Base-by-base conservation (phyloP, 2,797 vertebrate genomes). In the Peromyscus attwateri region DNA sequence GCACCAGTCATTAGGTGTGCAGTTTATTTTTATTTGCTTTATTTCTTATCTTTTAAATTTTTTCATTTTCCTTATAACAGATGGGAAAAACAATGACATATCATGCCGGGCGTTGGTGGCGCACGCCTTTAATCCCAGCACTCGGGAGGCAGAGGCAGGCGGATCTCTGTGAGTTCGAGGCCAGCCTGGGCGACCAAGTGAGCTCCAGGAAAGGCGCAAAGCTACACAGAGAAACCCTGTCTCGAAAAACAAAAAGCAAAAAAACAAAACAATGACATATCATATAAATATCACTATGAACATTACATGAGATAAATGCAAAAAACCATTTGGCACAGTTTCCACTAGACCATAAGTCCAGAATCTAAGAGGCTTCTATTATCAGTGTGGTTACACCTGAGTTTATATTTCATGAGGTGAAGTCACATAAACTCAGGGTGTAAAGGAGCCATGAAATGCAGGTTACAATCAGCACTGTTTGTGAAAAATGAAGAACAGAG, bases 311-410 rank as follows among this genome's bases (percentile, higher is more conserved):
- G 40, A 87, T 81, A 95, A 94, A 91, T 89, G 25, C 64, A 81
- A 89, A 68, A 81, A 92, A 84, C 89, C 85, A 55, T 92, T 93
- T 97, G 95, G 85, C 81, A 1, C 79, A 17, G 27, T 87, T 95
- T 66, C 88, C 83, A 79, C 34, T 49, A 57, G 60, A 89, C 37
- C 7, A 8, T 27, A 87, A 81, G 8, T 55, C 79, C 23, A 79
- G 52, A 77, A 66, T 82, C 8, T 9, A 66, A 52, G 46, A 46
- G 10, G 4, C 31, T 87, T 52, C 64, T 92, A 37, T 95, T 91
- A 75, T 60, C 82, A 60, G 49, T 75, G 62, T 91, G 73, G 91
- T 84, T 96, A 57, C 37, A 64, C 16, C 62, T 88, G 73, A 12
- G 9, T 57, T 96, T 94, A 17, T 13, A 55, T 96, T 91, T 60